phyloP scores from a whole-genome alignment of 2,113 vertebrate genomes.

The Brachyistius frenatus region DNA sequence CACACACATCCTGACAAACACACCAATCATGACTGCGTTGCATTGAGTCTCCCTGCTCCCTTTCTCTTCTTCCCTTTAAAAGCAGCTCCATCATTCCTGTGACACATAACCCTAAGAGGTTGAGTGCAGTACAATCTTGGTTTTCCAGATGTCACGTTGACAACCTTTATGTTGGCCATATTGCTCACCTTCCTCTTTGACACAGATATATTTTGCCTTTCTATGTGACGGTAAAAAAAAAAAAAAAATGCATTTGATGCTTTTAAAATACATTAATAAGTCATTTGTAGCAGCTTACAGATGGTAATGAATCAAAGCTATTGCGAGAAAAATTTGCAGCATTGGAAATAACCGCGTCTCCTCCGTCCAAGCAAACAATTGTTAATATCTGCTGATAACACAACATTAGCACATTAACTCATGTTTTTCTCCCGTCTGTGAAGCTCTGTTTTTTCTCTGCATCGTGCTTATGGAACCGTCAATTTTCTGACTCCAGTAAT shows the following conservation, averaged over 20 bases:
- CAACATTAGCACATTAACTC: constrained; percentile 61
- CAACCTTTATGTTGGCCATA: constrained; percentile 41
- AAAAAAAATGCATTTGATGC: constrained; percentile 11
- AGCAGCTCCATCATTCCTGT: constrained; percentile 48
- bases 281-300: constrained; percentile 31
- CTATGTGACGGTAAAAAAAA: constrained; percentile 22
- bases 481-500: constrained; percentile 66
- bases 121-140: constrained; percentile 16
- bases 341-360: constrained; percentile 28
- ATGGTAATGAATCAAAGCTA: constrained; percentile 46
- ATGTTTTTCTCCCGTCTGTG: constrained; percentile 40
- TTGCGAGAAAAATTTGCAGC: constrained; percentile 25
- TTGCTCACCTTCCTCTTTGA: constrained; percentile 30
- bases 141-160: constrained; percentile 53
- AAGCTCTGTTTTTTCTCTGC: constrained; percentile 57
- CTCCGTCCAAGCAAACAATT: constrained; percentile 32
- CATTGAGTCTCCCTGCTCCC: constrained; percentile 32
- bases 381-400: constrained; percentile 55
- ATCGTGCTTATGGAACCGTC: constrained; percentile 19
- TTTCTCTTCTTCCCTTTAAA: constrained; percentile 13
- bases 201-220: constrained; percentile 20
- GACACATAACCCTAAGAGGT: constrained; percentile 42
- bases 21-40: constrained; percentile 13
- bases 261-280: constrained; percentile 50
- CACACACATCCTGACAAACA: constrained; percentile 23